A percentile compares a stretch with the other conserved stretches of the same genome.
Evolutionary conservation across 92 coral and sea anemone species (phyloP).

Genomic region (Bergia sp.): DNA sequence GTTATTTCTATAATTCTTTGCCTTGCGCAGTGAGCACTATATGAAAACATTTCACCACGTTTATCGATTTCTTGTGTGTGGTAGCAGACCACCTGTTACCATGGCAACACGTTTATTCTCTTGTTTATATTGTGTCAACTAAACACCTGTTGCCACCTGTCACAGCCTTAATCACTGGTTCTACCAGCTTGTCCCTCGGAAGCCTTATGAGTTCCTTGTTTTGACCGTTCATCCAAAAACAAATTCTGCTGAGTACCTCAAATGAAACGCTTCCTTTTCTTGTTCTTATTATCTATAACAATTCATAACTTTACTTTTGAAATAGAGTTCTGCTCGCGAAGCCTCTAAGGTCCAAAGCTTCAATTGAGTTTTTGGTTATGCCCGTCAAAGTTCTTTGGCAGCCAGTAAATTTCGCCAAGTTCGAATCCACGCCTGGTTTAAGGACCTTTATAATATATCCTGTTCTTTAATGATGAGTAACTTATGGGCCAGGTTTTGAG

Average conservation of each 20-base stretch:
- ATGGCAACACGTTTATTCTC: background rate
- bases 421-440: background rate
- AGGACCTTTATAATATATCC: too few relatives aligned
- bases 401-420: background rate
- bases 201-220: background rate
- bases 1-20: too few relatives aligned
- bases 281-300: background rate
- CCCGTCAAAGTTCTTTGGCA: background rate
- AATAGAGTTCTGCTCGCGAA: background rate
- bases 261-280: background rate
- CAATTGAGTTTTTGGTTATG: background rate
- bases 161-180: background rate
- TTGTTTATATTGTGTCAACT: background rate
- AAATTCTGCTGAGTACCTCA: background rate
- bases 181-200: background rate
- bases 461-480: too few relatives aligned
- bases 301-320: too few relatives aligned
- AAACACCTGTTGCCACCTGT: conserved; percentile 19
- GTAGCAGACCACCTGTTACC: background rate
- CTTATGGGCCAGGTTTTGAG: background rate
- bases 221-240: background rate
- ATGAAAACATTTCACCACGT: background rate
- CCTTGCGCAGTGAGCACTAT: too few relatives aligned
- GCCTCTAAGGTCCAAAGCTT: background rate
- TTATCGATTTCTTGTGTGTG: background rate